These are phyloP conservation scores for Numenius phaeopus DNA, from an alignment of 2,797 vertebrate species.

Conservation along the genomic window DNA sequence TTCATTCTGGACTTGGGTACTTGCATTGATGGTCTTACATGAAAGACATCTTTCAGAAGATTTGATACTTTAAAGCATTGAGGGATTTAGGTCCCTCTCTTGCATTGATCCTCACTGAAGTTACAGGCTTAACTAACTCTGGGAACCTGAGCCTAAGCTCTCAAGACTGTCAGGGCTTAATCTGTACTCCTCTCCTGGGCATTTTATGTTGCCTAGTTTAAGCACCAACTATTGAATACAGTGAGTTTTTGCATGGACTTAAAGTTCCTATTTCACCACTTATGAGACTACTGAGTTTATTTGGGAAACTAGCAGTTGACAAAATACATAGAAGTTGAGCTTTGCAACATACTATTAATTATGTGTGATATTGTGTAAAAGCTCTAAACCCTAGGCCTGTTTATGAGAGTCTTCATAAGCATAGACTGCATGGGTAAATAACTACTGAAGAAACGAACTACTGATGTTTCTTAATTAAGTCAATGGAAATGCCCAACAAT, in stretches of 20 bases:
- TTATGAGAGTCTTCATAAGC: background rate
- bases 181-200: background rate
- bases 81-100: background rate
- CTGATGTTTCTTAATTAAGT: background rate
- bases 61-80: background rate
- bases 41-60: background rate
- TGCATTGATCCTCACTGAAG: background rate
- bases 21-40: background rate
- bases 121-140: background rate
- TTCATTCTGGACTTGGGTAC: background rate
- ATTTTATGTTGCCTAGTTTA: background rate
- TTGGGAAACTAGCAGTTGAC: background rate
- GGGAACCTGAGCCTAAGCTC: background rate
- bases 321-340: background rate
- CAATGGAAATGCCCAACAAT: background rate
- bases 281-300: background rate
- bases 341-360: background rate
- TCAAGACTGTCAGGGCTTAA: background rate
- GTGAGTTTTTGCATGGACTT: background rate
- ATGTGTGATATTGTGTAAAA: background rate
- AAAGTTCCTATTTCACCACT: background rate
- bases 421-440: background rate
- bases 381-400: fast-evolving
- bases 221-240: background rate
- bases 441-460: background rate